Conservation (phyloP, 1,140 invertebrate genomes). For the Drosophila lowei region DNA sequence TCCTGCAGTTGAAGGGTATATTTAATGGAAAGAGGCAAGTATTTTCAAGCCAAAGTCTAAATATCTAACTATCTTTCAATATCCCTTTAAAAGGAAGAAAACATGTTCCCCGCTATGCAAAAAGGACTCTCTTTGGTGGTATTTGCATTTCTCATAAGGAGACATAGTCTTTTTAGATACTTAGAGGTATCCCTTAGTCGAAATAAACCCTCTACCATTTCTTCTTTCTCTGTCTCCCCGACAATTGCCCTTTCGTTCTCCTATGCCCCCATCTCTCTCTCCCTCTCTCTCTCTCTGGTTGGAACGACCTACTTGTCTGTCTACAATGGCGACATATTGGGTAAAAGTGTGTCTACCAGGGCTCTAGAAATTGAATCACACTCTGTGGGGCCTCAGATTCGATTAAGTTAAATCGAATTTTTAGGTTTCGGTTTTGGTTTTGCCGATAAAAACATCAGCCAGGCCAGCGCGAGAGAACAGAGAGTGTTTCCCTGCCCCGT, state of each 20-base stretch:
- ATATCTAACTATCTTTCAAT: no score
- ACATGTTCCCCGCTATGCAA: no score
- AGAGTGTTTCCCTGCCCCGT: conserved; percentile 9
- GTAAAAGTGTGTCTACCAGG: conserved; percentile 58
- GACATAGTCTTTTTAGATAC: no score
- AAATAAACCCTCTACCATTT: no score
- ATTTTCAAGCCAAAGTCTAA: no score
- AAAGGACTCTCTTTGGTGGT: no score
- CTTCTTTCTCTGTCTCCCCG: no score
- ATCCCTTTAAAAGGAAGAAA: no score
- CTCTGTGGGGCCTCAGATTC: conserved; percentile 48
- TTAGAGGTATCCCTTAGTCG: no score
- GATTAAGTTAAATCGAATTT: conserved; percentile 73
- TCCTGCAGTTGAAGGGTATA: not conserved
- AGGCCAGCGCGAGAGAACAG: conserved; percentile 11
- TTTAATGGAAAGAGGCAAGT: no score
- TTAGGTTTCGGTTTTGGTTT: conserved; percentile 51
- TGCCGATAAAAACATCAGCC: conserved; percentile 59
- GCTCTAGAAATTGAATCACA: conserved; percentile 61
- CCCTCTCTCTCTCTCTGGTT: conserved; percentile 1
- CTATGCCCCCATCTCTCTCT: not conserved
- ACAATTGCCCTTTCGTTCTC: no score
- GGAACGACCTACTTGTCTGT: conserved; percentile 35
- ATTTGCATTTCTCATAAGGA: no score
- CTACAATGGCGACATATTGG: conserved; percentile 61